phyloP scores from a whole-genome alignment of 2,797 vertebrate species.

The Notolabrus celidotus region DNA sequence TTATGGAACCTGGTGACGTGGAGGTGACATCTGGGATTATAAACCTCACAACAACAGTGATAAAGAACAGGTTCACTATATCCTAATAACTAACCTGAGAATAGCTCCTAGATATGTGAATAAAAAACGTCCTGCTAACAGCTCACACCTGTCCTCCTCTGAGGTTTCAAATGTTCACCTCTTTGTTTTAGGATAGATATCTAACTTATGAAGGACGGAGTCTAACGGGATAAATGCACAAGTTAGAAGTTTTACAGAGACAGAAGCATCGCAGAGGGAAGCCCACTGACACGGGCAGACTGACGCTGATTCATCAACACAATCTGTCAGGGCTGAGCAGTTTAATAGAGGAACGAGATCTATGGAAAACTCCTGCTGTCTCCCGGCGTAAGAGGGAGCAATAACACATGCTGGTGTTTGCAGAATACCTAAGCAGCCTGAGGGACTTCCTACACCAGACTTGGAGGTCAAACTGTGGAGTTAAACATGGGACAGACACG shows the following conservation, averaged over 20 bases:
- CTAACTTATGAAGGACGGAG: conserved; percentile 16
- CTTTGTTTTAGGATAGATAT: conserved; percentile 1
- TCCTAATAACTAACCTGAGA: too few species aligned
- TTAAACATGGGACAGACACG: conserved; percentile 34
- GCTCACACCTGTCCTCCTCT: background rate
- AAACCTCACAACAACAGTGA: background rate
- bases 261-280: conserved; percentile 20
- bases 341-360: conserved; percentile 58
- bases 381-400: conserved; percentile 37
- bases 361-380: conserved; percentile 60
- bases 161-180: background rate
- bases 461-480: conserved; percentile 61
- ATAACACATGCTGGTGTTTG: conserved; percentile 60
- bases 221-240: conserved; percentile 12
- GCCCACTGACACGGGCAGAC: conserved; percentile 27
- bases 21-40: background rate
- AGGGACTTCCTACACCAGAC: conserved; percentile 29
- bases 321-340: conserved; percentile 55
- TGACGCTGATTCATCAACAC: conserved; percentile 59
- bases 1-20: background rate
- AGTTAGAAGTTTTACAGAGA: conserved; percentile 17
- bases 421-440: conserved; percentile 58
- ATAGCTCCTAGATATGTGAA: too few species aligned
- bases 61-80: background rate
- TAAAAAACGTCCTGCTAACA: too few species aligned